Percentiles rank a stretch among this genome's conserved stretches.
Evolutionary conservation across 1,140 invertebrate species (phyloP).

Genomic region (Drosophila jambulina): DNA sequence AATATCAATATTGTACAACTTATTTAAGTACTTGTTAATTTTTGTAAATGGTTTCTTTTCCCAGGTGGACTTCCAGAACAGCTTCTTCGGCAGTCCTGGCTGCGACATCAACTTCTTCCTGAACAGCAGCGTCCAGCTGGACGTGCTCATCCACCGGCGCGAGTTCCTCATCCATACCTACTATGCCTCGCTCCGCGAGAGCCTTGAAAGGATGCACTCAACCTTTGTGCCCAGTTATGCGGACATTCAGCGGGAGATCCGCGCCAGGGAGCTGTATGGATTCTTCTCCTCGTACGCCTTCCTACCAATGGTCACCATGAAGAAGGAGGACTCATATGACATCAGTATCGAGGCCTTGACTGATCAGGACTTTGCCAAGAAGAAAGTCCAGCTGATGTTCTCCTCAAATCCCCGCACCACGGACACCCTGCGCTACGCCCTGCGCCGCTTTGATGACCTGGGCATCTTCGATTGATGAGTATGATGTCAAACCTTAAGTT

Average conservation of each 20-base stretch:
- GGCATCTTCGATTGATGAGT: conserved; percentile 71
- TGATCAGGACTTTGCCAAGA: conserved; percentile 73
- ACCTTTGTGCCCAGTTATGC: conserved; percentile 62
- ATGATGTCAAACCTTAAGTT: not conserved
- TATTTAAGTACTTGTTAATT: too few relatives aligned
- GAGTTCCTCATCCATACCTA: conserved; percentile 75
- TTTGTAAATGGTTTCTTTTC: not conserved
- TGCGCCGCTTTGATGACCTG: conserved; percentile 74
- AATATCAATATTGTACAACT: too few relatives aligned
- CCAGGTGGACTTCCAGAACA: conserved; percentile 81
- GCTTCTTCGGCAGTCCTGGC: conserved; percentile 80
- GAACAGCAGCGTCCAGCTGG: conserved; percentile 80
- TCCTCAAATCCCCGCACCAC: conserved; percentile 79
- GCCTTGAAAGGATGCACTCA: conserved; percentile 70
- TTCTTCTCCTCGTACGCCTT: conserved; percentile 81
- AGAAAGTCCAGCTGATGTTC: conserved; percentile 83
- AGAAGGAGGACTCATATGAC: conserved; percentile 78
- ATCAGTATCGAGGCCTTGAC: conserved; percentile 75
- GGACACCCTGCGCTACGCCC: conserved; percentile 71
- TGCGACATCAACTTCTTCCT: conserved; percentile 84
- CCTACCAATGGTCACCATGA: conserved; percentile 82
- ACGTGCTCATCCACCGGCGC: conserved; percentile 72
- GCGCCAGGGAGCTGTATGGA: conserved; percentile 70
- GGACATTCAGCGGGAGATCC: conserved; percentile 71
- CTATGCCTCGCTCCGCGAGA: conserved; percentile 63